Percentiles rank a stretch among this genome's conserved stretches.
These are phyloP conservation scores for Nothoprocta pentlandii DNA, from an alignment of 2,113 vertebrate genomes.

Conservation along the genomic window DNA sequence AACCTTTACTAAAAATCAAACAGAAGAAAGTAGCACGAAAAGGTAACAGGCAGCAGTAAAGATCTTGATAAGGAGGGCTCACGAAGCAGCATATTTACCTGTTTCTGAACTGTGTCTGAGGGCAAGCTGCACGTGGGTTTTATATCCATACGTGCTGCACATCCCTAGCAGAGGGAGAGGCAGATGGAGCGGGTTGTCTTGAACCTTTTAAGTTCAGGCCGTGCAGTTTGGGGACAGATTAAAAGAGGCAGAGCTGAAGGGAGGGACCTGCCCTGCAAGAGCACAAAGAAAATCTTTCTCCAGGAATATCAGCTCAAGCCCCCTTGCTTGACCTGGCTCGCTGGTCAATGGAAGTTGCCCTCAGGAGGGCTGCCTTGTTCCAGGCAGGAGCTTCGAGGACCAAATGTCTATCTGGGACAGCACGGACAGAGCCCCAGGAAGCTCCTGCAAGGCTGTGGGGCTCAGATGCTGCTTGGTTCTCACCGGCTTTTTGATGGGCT, in stretches of 20 bases:
- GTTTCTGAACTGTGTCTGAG: neutral
- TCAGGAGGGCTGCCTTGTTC: neutral
- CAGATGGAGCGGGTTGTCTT: rapidly evolving
- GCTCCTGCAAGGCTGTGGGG: no score
- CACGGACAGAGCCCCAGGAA: no score
- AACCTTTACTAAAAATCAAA: neutral
- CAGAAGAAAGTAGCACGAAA: neutral
- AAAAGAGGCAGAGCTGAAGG: neutral
- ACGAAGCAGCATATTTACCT: neutral
- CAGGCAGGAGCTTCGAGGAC: neutral
- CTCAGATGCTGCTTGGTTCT: neutral
- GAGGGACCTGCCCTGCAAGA: neutral
- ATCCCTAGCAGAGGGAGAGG: neutral
- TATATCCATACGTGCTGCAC: neutral
- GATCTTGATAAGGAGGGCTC: neutral
- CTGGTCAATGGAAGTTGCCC: rapidly evolving
- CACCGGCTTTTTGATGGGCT: rapidly evolving
- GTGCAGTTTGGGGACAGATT: neutral
- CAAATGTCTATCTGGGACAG: no score
- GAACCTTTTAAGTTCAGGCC: neutral
- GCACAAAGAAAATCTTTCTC: neutral
- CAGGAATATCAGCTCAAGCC: neutral
- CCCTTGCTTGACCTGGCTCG: neutral
- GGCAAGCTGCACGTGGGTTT: neutral
- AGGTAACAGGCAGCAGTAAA: neutral